Conservation (phyloP, 2,113 vertebrate genomes). For the Piprites chloris region DNA sequence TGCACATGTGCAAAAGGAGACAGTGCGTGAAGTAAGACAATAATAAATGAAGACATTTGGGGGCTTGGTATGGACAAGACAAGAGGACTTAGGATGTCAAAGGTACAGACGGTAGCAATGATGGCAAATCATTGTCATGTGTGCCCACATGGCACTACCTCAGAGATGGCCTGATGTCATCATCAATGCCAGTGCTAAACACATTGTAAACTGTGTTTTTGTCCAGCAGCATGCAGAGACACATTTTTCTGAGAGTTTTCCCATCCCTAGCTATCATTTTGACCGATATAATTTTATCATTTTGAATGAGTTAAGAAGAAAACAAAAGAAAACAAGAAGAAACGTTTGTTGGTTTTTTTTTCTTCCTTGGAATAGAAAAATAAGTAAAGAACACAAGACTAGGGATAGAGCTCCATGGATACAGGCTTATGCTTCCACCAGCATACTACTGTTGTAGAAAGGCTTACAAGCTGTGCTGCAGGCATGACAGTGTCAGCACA, state of each 20-base stretch:
- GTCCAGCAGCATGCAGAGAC: neutral
- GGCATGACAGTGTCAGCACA: neutral
- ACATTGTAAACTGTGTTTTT: neutral
- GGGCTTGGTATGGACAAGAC: neutral
- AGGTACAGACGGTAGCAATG: neutral
- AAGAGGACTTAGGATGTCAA: neutral
- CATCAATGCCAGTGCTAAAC: neutral
- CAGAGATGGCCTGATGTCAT: neutral
- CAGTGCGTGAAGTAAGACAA: neutral
- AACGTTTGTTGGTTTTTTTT: neutral
- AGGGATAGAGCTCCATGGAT: neutral
- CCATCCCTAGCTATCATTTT: neutral
- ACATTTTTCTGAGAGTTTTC: neutral
- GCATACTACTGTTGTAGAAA: neutral
- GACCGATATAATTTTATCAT: neutral
- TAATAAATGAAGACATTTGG: neutral
- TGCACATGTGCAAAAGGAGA: neutral
- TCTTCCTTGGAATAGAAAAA: neutral
- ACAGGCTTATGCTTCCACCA: neutral
- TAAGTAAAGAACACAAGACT: neutral
- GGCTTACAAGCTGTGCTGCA: neutral
- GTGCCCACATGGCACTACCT: neutral
- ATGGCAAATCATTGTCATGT: neutral
- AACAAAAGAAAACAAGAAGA: neutral
- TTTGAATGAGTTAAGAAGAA: neutral